phyloP scores from a whole-genome alignment of 1,140 invertebrate genomes.

The Cydia fagiglandana region DNA sequence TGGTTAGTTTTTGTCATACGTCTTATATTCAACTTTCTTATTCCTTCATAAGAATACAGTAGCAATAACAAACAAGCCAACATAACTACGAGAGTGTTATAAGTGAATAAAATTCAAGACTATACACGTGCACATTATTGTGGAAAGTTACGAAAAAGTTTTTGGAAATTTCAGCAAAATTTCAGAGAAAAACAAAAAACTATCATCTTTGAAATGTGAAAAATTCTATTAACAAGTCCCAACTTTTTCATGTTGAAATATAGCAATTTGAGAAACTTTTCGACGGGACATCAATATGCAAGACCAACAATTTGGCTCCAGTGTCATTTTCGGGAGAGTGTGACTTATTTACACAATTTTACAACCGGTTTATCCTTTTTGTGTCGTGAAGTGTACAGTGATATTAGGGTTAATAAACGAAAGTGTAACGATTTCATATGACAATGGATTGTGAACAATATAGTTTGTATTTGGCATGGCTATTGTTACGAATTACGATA shows the following conservation, averaged over 20 bases:
- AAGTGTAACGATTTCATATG: conserved; percentile 35
- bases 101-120: too few relatives aligned
- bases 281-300: too few relatives aligned
- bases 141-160: too few relatives aligned
- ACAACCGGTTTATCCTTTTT: not conserved
- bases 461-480: not conserved
- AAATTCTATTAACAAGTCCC: too few relatives aligned
- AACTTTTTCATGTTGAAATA: too few relatives aligned
- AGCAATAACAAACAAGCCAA: not conserved
- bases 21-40: not conserved
- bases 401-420: conserved; percentile 30
- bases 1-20: conserved; percentile 46
- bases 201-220: too few relatives aligned
- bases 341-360: not conserved
- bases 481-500: conserved; percentile 16
- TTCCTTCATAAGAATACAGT: not conserved
- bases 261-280: too few relatives aligned
- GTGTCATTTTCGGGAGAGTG: not conserved
- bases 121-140: too few relatives aligned
- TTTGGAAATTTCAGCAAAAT: too few relatives aligned
- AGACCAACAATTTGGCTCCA: not conserved
- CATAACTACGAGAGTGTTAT: too few relatives aligned
- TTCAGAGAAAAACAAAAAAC: too few relatives aligned
- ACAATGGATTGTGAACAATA: conserved; percentile 30
- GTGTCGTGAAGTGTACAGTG: conserved; percentile 35